Base-by-base conservation (phyloP, 1,140 invertebrate species). In the Scaptomyza pallida region DNA sequence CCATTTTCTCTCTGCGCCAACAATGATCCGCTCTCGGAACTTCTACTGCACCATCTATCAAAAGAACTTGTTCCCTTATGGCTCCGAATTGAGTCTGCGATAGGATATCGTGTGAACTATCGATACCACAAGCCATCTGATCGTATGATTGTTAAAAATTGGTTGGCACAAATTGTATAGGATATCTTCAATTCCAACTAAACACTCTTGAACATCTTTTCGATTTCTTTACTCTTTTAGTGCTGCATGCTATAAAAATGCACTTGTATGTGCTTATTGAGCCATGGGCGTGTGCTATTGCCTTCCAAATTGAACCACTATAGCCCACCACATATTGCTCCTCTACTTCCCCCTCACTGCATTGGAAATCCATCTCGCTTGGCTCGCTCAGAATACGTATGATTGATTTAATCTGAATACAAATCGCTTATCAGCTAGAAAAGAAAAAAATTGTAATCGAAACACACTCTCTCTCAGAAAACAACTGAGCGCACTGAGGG, bases 361-460 rank as follows among this genome's bases (percentile, higher is more conserved):
- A 47, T 33, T 9, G 44, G 60, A 57, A 56, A 26, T 47, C 9
- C 41, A 57, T 17, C 21, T 37, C 23, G 16, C 15, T n/a, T n/a
- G 8, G 43, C 15, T 47, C 17, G 9, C 43, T 51, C 15, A 45
- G 35, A 47, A 51, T 19, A 47, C 30, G 45, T 63, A 65, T 44
- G 79, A 47, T 72, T 86, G 70, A 77, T 72, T 86, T 75, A 86
- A 78, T 86, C 55, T 60, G 70, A 81, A 75, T 78, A 86, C 70
- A 86, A 85, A 77, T 79, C 62, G 72, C 72, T 76, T 76, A 79
- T 85, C 76, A 74, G 56, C 67, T 10, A 8, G 6, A 56, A 67
- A 48, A 35, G 21, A 45, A 19, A 40, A 45, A 33, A 5, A n/a
- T n/a, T n/a, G n/a, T 17, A 61, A 61, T 43, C 2, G 5, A 23